Conservation (phyloP, 2,113 vertebrate genomes). For the Bufo bufo region DNA sequence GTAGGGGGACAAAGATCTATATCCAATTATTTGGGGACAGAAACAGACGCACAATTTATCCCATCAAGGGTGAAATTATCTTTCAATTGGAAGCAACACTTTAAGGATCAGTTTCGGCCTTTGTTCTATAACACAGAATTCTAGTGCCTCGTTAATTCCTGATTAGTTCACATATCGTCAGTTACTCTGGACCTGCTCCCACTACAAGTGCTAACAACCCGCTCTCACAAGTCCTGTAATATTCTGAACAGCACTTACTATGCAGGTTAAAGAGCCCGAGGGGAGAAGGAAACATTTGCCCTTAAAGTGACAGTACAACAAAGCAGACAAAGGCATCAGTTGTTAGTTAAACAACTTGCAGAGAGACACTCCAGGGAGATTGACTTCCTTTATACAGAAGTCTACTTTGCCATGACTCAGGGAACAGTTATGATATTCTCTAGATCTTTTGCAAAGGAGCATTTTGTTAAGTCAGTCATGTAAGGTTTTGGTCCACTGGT, state of each 20-base stretch:
- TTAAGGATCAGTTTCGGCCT: slow-evolving; percentile 40
- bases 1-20: slow-evolving; percentile 35
- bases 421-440: neutral
- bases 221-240: slow-evolving; percentile 37
- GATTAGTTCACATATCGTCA: slow-evolving; percentile 51
- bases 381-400: slow-evolving; percentile 1
- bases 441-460: neutral
- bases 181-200: slow-evolving; percentile 29
- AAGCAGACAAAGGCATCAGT: slow-evolving; percentile 2
- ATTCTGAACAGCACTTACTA: slow-evolving; percentile 9
- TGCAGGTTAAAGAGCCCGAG: slow-evolving; percentile 43
- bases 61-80: slow-evolving; percentile 40
- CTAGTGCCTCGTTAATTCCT: slow-evolving; percentile 52
- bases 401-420: neutral
- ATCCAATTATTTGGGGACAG: slow-evolving; percentile 18
- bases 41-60: slow-evolving; percentile 27
- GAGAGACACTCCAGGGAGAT: neutral
- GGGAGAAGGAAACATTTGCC: slow-evolving; percentile 23
- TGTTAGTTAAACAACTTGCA: slow-evolving; percentile 24
- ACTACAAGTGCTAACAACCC: slow-evolving; percentile 40
- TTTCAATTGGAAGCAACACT: slow-evolving; percentile 29
- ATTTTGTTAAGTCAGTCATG: neutral
- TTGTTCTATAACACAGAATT: slow-evolving; percentile 46
- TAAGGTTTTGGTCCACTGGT: neutral
- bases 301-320: slow-evolving; percentile 37